phyloP scores from a whole-genome alignment of 1,140 invertebrate species.

The Vanessa atalanta region DNA sequence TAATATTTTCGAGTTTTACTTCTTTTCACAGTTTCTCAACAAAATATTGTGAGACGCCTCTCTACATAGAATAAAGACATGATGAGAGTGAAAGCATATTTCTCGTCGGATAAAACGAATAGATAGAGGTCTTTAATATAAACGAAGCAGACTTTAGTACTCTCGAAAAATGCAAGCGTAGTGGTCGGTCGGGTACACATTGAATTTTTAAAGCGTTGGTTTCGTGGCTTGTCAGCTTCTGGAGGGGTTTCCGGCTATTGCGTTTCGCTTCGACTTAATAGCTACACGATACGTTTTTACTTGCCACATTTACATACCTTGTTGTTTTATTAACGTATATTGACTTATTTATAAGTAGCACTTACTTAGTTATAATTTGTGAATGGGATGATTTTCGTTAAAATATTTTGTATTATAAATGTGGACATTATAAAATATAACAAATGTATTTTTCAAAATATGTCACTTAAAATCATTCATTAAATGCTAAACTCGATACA shows the following conservation, averaged over 20 bases:
- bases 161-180: constrained; percentile 76
- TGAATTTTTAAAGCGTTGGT: constrained; percentile 73
- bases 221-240: constrained; percentile 50
- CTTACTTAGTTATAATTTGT: too few relatives aligned
- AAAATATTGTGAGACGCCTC: constrained; percentile 9
- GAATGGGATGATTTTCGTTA: too few relatives aligned
- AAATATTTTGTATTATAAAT: too few relatives aligned
- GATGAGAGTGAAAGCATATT: constrained; percentile 73
- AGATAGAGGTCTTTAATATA: constrained; percentile 80
- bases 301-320: too few relatives aligned
- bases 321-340: too few relatives aligned
- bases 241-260: constrained; percentile 30
- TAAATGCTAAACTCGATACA: too few relatives aligned
- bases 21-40: background rate
- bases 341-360: too few relatives aligned
- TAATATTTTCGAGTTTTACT: background rate
- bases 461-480: too few relatives aligned
- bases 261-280: background rate
- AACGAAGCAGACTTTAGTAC: constrained; percentile 79
- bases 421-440: too few relatives aligned
- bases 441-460: too few relatives aligned
- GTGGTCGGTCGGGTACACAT: constrained; percentile 63
- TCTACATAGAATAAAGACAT: constrained; percentile 52
- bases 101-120: constrained; percentile 76
- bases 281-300: background rate